These are phyloP conservation scores for Brotogeris chrysoptera DNA, from an alignment of 2,797 vertebrate genomes.

Conservation along the genomic window DNA sequence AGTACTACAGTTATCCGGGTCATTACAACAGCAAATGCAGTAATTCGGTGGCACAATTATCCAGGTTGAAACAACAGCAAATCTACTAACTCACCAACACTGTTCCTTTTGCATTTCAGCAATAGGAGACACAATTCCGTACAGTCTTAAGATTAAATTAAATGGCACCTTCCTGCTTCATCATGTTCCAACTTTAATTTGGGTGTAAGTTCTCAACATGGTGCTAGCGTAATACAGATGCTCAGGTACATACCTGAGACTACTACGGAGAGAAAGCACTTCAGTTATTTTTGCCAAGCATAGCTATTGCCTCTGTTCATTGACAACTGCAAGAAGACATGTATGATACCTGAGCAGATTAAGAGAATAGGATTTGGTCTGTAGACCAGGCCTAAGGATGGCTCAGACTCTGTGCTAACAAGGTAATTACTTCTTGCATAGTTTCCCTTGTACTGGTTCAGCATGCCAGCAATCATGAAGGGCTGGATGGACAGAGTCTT, in stretches of 20 bases:
- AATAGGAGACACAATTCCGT: neutral
- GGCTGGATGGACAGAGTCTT: slow-evolving; percentile 89
- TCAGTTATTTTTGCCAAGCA: neutral
- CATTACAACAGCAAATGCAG: neutral
- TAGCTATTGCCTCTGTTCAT: neutral
- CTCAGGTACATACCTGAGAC: neutral
- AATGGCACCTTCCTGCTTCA: neutral
- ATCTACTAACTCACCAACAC: neutral
- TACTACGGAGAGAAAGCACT: neutral
- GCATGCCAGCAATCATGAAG: slow-evolving; percentile 87
- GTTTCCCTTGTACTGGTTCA: slow-evolving; percentile 91
- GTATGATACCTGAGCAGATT: neutral
- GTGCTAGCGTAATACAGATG: neutral
- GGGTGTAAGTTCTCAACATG: neutral
- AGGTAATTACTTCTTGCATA: neutral
- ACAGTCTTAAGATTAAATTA: neutral
- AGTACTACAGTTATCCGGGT: neutral
- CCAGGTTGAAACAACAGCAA: neutral
- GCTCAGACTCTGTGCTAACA: neutral
- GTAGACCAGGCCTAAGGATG: neutral
- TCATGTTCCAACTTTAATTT: neutral
- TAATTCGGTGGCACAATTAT: neutral
- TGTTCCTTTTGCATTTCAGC: neutral
- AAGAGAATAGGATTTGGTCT: neutral
- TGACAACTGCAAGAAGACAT: neutral